Conservation (phyloP, 2,797 vertebrate species). For the Xerus rutilus region DNA sequence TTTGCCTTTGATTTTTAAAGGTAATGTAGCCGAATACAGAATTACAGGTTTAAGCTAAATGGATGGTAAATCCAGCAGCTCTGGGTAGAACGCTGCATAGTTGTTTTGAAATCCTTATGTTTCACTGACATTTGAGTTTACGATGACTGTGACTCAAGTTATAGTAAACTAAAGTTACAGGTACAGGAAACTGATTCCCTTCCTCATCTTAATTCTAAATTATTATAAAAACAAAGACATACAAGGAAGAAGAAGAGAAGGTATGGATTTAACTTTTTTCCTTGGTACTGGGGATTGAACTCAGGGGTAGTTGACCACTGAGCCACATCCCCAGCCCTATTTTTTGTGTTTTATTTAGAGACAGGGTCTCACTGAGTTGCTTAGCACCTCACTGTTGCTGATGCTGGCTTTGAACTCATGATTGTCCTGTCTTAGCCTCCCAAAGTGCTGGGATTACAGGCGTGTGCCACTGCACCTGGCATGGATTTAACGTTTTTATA, state of each 20-base stretch:
- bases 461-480: not conserved
- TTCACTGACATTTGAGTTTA: not conserved
- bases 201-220: slow-evolving; percentile 33
- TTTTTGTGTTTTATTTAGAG: too few relatives aligned
- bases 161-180: not conserved
- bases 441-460: too few relatives aligned
- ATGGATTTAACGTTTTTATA: not conserved
- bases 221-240: not conserved
- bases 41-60: not conserved
- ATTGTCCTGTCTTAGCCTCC: too few relatives aligned
- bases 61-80: not conserved
- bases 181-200: not conserved
- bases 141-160: not conserved
- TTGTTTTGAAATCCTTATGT: not conserved
- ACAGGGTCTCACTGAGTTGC: too few relatives aligned
- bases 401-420: too few relatives aligned
- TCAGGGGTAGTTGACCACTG: too few relatives aligned
- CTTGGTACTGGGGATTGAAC: too few relatives aligned
- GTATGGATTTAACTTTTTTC: not conserved
- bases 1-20: not conserved
- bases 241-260: not conserved
- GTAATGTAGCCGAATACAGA: not conserved
- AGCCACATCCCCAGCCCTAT: too few relatives aligned
- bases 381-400: too few relatives aligned
- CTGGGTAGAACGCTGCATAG: not conserved